phyloP scores from a whole-genome alignment of 2,888 invertebrate genomes.

The Eristalinus sepulchralis region DNA sequence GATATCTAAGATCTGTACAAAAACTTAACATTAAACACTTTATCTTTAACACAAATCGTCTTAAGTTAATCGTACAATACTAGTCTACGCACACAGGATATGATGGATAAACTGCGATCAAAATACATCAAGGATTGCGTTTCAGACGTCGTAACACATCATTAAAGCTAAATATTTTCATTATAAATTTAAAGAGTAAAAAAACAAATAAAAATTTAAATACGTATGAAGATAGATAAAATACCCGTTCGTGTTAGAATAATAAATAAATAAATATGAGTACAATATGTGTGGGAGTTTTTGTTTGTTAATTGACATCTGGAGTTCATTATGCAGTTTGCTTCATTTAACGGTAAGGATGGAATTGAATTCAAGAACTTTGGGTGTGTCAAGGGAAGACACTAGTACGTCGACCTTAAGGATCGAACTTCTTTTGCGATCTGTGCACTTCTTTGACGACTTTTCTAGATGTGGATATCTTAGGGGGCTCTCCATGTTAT shows the following conservation, averaged over 20 bases:
- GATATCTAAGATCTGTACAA: slow-evolving; percentile 40
- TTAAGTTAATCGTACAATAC: background rate
- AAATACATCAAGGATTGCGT: too few relatives aligned
- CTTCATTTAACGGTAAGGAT: too few relatives aligned
- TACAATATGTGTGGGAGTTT: background rate
- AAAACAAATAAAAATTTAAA: background rate
- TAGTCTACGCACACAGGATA: background rate
- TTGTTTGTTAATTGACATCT: background rate
- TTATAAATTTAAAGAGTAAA: background rate
- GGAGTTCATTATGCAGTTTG: background rate
- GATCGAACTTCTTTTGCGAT: too few relatives aligned
- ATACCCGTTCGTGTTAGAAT: background rate
- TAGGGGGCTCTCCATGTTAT: too few relatives aligned
- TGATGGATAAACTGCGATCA: background rate
- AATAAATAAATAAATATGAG: background rate
- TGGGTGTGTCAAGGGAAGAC: too few relatives aligned
- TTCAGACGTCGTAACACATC: background rate
- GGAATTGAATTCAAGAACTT: too few relatives aligned
- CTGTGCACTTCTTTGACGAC: too few relatives aligned
- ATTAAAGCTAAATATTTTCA: background rate
- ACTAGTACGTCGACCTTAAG: too few relatives aligned
- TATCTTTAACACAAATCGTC: background rate
- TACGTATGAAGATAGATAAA: background rate
- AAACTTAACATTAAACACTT: slow-evolving; percentile 27
- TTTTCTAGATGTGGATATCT: too few relatives aligned